Evolutionary conservation across 2,797 vertebrate species (phyloP), one percentile per base, ranked within the genome.

Genomic region (Mormyrus proboscirostris): DNA sequence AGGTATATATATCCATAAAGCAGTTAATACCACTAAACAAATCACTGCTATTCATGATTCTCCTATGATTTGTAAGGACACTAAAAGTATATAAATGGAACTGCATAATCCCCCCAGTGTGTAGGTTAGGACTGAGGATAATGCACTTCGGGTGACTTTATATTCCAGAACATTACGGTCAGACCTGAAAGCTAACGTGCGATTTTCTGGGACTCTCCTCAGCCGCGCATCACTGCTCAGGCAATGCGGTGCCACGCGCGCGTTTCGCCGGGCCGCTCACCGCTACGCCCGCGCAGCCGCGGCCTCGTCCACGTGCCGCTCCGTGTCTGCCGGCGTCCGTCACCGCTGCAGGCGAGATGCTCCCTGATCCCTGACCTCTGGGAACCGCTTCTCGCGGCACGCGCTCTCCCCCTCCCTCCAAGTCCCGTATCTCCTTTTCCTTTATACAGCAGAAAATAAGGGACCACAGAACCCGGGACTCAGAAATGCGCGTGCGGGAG

Each of bases 1-100:
- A 79, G 73, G 65, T 73, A 73, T 73, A 73, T 38, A 73, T 73
- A 91, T 19, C 6, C 38, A 79, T 79, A n/a, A 41, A 79, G 33
- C 7, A 44, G 12, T 44, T 79, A 79, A 79, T n/a, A n/a, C 38
- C 73, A 79, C 41, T 3, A 79, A 79, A 79, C 73, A 79, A 79
- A 79, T 79, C 73, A 79, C 73, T 44, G 38, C 38, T 47, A 47
- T 44, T 79, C 73, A 79, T 44, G 73, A 44, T 44, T 41, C 73
- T 41, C 19, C 73, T 19, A 44, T 79, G 73, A 47, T 79, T 79
- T 44, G 16, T n/a, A 47, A 16, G 41, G 73, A 79, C 73, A 79
- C 38, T 44, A 9, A 19, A 19, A 79, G 73, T 79, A 79, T 44
- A 79, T 44, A 79, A 79, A 79, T 44, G 41, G 38, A 44, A 44